Evolutionary conservation across 1,140 invertebrate species (phyloP), one percentile per base, ranked within the genome.

Genomic region (Physella acuta): DNA sequence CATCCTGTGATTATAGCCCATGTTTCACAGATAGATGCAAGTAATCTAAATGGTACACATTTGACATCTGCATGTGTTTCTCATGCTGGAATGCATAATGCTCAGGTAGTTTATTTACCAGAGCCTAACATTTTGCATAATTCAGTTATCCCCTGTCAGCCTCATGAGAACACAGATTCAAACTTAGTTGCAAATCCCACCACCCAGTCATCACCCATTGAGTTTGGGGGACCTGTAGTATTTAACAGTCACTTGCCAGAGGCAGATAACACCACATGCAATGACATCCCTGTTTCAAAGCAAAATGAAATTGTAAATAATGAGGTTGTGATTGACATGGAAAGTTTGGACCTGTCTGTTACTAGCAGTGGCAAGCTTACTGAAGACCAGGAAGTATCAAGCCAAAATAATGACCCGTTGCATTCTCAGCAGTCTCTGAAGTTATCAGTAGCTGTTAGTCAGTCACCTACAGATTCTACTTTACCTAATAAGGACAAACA

Each of bases 291-390:
- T 3, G 16, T 33, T 4, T 2, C 28, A 2, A 24, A 24, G 31
- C 39, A 3, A 33, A 16, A 31, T 2, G 31, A 52, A 1, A 30
- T 24, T 64, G 26, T 64, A 31, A 33, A 31, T 52, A n/a, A 52
- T 30, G 44, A 64, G 44, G 62, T 64, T 51, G 62, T 64, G 39
- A 52, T 64, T 31, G 62, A 64, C 34, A 64, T 64, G 51, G 62
- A 64, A 64, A 33, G 4, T n/a, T 33, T 64, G 62, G 31, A 64
- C 30, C 34, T 53, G 49, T 64, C 62, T 30, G 49, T 51, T 8
- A 33, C 28, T 31, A 30, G 5, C 4, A 44, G 24, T 26, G 30
- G 59, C 28, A 26, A 52, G 30, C 1, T 31, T 2, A 20, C 14
- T 33, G 62, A 31, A 5, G 52, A 52, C 3, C 59, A 61, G 36